Conservation (phyloP, 2,113 vertebrate genomes). For the Cryptomyrus ogoouensis region DNA sequence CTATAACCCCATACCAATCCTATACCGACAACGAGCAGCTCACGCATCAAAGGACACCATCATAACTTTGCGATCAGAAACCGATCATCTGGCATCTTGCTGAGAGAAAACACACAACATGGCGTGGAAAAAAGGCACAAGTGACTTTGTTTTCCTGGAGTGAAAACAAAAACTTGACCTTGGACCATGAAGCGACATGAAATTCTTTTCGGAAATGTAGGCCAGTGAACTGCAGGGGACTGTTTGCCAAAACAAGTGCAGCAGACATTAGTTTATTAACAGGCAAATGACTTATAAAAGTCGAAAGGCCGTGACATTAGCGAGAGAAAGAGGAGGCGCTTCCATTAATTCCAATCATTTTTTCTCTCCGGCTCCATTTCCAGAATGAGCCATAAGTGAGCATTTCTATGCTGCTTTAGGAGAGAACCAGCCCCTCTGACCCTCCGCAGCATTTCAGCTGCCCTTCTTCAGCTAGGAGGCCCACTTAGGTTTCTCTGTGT, state of each 20-base stretch:
- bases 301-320: background rate
- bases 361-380: background rate
- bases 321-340: background rate
- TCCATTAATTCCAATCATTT: constrained; percentile 1
- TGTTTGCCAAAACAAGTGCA: background rate
- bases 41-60: background rate
- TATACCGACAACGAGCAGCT: background rate
- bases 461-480: background rate
- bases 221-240: background rate
- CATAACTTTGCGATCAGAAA: background rate
- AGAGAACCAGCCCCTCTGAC: background rate
- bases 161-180: background rate
- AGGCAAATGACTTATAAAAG: background rate
- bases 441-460: background rate
- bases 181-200: background rate
- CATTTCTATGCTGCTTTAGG: background rate
- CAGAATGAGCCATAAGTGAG: background rate
- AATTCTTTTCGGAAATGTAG: background rate
- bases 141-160: background rate
- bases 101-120: background rate
- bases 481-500: constrained; percentile 3
- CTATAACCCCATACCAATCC: background rate
- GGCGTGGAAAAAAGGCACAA: background rate
- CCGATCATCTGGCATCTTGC: background rate
- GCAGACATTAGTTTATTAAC: background rate